These are phyloP conservation scores for Halcyon smyrnensis DNA, from an alignment of 2,797 vertebrate species.

Conservation along the genomic window DNA sequence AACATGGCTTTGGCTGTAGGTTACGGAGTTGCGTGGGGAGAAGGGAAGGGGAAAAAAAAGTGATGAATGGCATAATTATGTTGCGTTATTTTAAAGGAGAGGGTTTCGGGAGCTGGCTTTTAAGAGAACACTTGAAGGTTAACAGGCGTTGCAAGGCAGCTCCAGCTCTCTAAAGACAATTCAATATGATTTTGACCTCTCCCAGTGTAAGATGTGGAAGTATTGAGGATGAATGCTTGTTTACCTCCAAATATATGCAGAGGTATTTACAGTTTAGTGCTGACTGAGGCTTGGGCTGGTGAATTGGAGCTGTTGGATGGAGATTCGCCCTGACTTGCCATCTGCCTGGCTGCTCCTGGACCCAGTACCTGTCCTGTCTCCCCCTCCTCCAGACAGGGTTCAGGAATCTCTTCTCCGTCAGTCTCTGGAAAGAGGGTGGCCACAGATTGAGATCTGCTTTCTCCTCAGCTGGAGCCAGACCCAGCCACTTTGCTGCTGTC, in stretches of 20 bases:
- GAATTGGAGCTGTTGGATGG: background rate
- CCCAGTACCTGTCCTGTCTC: background rate
- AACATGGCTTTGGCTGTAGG: conserved; percentile 6
- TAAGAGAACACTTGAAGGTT: conserved; percentile 26
- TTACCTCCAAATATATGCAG: background rate
- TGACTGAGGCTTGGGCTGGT: background rate
- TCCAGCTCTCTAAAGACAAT: background rate
- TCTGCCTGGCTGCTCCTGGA: fast-evolving
- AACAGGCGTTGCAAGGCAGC: background rate
- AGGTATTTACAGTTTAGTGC: background rate
- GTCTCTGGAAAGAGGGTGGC: too few relatives aligned
- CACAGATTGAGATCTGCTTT: background rate
- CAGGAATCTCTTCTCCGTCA: background rate
- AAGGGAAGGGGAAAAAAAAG: background rate
- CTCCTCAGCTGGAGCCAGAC: background rate
- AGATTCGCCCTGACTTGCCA: background rate
- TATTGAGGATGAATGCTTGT: background rate
- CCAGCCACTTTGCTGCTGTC: background rate
- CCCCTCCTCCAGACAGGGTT: fast-evolving
- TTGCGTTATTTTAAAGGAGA: conserved; percentile 31
- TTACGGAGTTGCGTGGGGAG: background rate
- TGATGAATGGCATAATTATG: conserved; percentile 34
- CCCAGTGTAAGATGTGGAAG: background rate
- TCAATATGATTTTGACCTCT: background rate
- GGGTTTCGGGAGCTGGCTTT: background rate